These are phyloP conservation scores for Epirrita christyi DNA, from an alignment of 2,888 invertebrate species.

Conservation along the genomic window DNA sequence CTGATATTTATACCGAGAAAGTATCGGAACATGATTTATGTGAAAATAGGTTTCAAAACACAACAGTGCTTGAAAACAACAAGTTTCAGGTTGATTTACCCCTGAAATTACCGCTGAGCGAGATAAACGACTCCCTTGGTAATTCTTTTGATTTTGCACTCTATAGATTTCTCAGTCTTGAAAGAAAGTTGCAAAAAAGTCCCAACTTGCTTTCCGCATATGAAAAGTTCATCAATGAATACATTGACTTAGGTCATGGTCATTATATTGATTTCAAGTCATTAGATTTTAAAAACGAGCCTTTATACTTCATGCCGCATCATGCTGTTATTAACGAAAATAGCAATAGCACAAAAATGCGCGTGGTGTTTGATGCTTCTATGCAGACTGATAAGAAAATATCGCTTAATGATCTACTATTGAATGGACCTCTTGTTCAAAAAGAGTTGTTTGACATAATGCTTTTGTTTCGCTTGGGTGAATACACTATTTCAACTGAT, in stretches of 20 bases:
- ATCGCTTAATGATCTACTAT: background rate
- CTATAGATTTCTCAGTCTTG: no score
- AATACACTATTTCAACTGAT: conserved; percentile 18
- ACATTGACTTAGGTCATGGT: background rate
- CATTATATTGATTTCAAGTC: background rate
- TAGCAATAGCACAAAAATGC: background rate
- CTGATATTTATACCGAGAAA: background rate
- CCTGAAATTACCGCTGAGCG: no score
- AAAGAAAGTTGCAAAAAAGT: no score
- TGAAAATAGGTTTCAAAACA: conserved; percentile 6
- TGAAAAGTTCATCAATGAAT: background rate
- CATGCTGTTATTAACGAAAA: conserved; percentile 3
- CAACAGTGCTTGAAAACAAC: conserved; percentile 1
- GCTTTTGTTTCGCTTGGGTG: conserved; percentile 24
- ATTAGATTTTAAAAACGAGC: background rate
- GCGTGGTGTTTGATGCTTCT: conserved; percentile 5
- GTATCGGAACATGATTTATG: background rate
- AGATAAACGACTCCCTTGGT: no score
- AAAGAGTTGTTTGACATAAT: conserved; percentile 34
- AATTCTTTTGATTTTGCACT: no score
- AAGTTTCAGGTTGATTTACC: background rate
- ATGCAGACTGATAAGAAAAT: conserved; percentile 8
- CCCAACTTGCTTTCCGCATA: no score
- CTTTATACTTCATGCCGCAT: conserved; percentile 1
- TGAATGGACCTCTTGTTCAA: conserved; percentile 19